These are phyloP conservation scores for Molorchus minor DNA, from an alignment of 2,888 invertebrate species.

Conservation along the genomic window DNA sequence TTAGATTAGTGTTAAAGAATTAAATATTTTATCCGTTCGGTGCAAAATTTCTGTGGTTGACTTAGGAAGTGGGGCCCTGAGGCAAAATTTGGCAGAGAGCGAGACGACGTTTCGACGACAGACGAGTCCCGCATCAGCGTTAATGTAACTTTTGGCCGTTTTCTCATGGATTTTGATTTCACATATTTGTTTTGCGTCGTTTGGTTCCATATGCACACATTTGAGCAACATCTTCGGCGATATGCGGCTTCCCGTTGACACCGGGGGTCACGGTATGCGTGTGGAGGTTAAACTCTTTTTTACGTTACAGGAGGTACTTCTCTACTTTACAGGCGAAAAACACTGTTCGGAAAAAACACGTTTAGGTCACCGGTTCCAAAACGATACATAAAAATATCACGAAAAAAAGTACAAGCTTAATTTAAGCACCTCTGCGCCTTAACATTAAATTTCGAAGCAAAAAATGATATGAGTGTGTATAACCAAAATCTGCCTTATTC, in stretches of 20 bases:
- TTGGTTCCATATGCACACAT: constrained; percentile 65
- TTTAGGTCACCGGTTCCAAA: constrained; percentile 69
- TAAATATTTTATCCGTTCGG: constrained; percentile 41
- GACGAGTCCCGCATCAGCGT: constrained; percentile 30
- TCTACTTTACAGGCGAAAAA: constrained; percentile 58
- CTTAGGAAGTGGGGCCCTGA: neutral
- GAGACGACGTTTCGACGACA: constrained; percentile 13
- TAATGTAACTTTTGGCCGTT: constrained; percentile 56
- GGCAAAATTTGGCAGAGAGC: constrained; percentile 1
- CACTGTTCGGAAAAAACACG: constrained; percentile 61
- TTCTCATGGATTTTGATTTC: constrained; percentile 49
- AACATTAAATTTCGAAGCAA: constrained; percentile 69
- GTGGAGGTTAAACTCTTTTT: constrained; percentile 57
- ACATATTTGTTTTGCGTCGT: constrained; percentile 51
- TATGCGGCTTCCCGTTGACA: constrained; percentile 43
- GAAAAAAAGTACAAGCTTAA: constrained; percentile 76
- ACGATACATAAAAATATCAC: constrained; percentile 66
- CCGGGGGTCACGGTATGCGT: constrained; percentile 49
- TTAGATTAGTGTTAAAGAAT: constrained; percentile 40
- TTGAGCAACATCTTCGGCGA: constrained; percentile 56
- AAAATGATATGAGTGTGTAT: constrained; percentile 68
- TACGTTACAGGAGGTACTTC: constrained; percentile 60
- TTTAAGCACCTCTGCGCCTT: constrained; percentile 80
- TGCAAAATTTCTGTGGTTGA: constrained; percentile 26
- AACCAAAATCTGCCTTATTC: constrained; percentile 77